Percentiles rank a stretch among this genome's conserved stretches.
Conservation (phyloP, 2,888 invertebrate species). For the Molorchus minor region DNA sequence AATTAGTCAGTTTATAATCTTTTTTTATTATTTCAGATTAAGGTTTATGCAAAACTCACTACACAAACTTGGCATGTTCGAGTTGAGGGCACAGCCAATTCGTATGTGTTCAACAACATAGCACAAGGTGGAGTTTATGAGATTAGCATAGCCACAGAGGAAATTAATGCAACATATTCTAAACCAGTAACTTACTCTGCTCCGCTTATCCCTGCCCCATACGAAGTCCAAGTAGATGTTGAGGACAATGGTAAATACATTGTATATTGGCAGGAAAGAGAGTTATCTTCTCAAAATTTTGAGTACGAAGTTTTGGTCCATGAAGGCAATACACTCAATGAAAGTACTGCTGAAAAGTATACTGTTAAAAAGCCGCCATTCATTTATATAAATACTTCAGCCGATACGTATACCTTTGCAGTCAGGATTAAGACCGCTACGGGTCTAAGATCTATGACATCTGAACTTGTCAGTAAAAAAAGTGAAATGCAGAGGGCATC, state of each 20-base stretch:
- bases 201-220: constrained; percentile 70
- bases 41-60: constrained; percentile 61
- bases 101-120: constrained; percentile 62
- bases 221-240: constrained; percentile 69
- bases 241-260: constrained; percentile 71
- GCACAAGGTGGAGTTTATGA: constrained; percentile 66
- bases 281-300: constrained; percentile 58
- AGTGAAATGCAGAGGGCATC: constrained; percentile 13
- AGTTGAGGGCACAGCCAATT: constrained; percentile 30
- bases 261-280: constrained; percentile 72
- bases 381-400: constrained; percentile 65
- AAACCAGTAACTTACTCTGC: constrained; percentile 65
- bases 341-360: constrained; percentile 65
- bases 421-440: constrained; percentile 69
- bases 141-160: constrained; percentile 64
- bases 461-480: constrained; percentile 66
- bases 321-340: constrained; percentile 64
- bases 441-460: constrained; percentile 71
- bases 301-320: constrained; percentile 75
- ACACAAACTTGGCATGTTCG: constrained; percentile 58
- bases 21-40: constrained; percentile 39
- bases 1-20: not conserved
- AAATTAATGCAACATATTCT: constrained; percentile 62
- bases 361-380: constrained; percentile 67
- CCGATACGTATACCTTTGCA: constrained; percentile 70